Conservation (phyloP, 2,888 invertebrate species). For the Athalia rosae region DNA sequence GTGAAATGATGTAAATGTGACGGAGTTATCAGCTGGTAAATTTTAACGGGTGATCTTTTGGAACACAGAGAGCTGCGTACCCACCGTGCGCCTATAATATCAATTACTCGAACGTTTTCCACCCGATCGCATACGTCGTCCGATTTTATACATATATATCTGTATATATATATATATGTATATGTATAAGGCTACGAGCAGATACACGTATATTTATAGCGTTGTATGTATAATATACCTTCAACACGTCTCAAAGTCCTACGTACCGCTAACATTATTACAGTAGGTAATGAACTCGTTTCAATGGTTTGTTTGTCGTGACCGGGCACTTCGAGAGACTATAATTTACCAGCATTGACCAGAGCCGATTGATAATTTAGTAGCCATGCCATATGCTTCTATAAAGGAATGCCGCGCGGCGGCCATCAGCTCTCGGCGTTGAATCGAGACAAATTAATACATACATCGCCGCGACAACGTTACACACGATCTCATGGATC, state of each 20-base stretch:
- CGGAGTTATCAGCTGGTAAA: slow-evolving; percentile 57
- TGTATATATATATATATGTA: too few relatives aligned
- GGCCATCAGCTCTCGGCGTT: background rate
- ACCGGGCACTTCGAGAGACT: slow-evolving; percentile 9
- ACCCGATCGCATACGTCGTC: too few relatives aligned
- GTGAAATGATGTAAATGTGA: slow-evolving; percentile 66
- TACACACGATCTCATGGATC: too few relatives aligned
- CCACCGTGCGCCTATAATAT: too few relatives aligned
- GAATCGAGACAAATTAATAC: slow-evolving; percentile 28
- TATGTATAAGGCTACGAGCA: too few relatives aligned
- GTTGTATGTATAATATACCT: background rate
- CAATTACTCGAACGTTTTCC: too few relatives aligned
- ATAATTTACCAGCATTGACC: slow-evolving; percentile 26
- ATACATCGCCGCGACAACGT: background rate
- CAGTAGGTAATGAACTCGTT: slow-evolving; percentile 31
- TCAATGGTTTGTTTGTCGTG: slow-evolving; percentile 17
- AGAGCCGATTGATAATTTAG: slow-evolving; percentile 35
- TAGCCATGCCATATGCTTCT: background rate
- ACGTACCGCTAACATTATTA: background rate
- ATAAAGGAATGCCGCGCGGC: background rate
- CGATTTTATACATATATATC: too few relatives aligned
- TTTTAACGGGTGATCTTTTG: too few relatives aligned
- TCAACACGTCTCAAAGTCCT: background rate
- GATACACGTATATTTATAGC: background rate
- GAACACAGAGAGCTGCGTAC: too few relatives aligned